These are phyloP conservation scores for Dasypus novemcinctus DNA, from an alignment of 2,113 vertebrate species.

Conservation along the genomic window DNA sequence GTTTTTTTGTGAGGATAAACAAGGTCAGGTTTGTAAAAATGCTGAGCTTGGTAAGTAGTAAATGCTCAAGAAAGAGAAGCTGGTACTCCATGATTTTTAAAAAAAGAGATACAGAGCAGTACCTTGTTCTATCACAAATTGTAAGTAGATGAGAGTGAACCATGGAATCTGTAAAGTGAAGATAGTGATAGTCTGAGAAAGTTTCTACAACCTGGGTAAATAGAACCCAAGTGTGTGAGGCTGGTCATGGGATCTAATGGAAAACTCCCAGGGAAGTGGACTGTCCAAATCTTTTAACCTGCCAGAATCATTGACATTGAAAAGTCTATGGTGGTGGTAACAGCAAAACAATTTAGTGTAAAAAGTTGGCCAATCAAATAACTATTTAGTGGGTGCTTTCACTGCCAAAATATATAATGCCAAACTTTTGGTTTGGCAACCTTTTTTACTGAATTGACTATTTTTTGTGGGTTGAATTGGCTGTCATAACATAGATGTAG, in stretches of 20 bases:
- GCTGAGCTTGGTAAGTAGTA: not conserved
- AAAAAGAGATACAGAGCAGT: not conserved
- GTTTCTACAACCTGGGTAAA: not conserved
- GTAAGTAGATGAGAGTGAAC: not conserved
- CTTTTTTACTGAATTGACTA: constrained; percentile 31
- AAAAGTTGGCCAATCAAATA: not conserved
- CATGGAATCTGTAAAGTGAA: not conserved
- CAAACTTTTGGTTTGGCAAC: not conserved
- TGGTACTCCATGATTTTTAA: constrained; percentile 6
- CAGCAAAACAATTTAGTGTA: not conserved
- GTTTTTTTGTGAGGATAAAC: not conserved
- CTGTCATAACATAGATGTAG: not conserved
- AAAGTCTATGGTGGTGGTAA: not conserved
- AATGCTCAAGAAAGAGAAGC: constrained; percentile 27
- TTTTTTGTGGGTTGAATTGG: constrained; percentile 51
- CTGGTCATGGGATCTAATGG: not conserved
- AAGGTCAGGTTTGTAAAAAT: not conserved
- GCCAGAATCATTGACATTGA: not conserved
- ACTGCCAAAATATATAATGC: not conserved
- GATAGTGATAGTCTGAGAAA: not conserved
- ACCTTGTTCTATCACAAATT: not conserved
- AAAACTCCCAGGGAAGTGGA: not conserved
- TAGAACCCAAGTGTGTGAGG: not conserved
- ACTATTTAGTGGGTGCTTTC: not conserved
- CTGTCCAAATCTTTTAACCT: not conserved